A percentile compares a stretch with the other conserved stretches of the same genome.
Conservation (phyloP, 2,113 vertebrate species). For the Hyla sarda region DNA sequence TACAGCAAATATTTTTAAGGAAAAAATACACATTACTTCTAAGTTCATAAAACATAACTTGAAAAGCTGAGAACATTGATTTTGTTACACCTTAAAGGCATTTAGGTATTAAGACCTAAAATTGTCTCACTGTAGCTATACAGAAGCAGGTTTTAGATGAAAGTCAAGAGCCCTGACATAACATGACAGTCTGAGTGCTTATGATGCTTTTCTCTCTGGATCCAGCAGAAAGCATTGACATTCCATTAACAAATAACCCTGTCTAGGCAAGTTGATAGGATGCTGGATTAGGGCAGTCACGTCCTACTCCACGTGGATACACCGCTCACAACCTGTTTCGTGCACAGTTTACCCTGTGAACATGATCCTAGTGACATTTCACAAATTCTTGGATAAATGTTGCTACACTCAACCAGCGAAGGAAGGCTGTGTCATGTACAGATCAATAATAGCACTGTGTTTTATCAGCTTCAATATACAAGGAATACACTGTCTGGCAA, state of each 20-base stretch:
- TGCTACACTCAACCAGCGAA: slow-evolving; percentile 79
- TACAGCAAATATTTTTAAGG: no score
- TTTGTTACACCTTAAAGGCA: slow-evolving; percentile 16
- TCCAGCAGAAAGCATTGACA: slow-evolving; percentile 70
- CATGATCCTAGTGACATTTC: slow-evolving; percentile 87
- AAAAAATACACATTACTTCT: no score
- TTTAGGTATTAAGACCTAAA: slow-evolving; percentile 5
- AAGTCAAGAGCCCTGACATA: slow-evolving; percentile 53
- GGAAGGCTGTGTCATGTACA: slow-evolving; percentile 79
- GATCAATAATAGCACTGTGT: slow-evolving; percentile 80
- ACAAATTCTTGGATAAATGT: slow-evolving; percentile 90
- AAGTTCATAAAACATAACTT: neutral
- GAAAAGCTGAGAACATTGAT: neutral
- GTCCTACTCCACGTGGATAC: slow-evolving; percentile 77
- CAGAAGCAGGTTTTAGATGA: slow-evolving; percentile 39
- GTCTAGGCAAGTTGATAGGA: slow-evolving; percentile 69
- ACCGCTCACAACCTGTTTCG: slow-evolving; percentile 72
- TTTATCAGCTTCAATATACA: slow-evolving; percentile 82
- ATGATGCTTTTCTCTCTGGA: slow-evolving; percentile 65
- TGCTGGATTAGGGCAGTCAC: slow-evolving; percentile 71
- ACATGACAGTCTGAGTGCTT: slow-evolving; percentile 63
- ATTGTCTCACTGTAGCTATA: slow-evolving; percentile 30
- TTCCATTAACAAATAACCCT: slow-evolving; percentile 74
- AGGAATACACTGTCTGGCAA: slow-evolving; percentile 78
- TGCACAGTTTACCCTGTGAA: slow-evolving; percentile 80